Base-by-base conservation (phyloP, 2,797 vertebrate genomes). In the Chloroceryle amazona region DNA sequence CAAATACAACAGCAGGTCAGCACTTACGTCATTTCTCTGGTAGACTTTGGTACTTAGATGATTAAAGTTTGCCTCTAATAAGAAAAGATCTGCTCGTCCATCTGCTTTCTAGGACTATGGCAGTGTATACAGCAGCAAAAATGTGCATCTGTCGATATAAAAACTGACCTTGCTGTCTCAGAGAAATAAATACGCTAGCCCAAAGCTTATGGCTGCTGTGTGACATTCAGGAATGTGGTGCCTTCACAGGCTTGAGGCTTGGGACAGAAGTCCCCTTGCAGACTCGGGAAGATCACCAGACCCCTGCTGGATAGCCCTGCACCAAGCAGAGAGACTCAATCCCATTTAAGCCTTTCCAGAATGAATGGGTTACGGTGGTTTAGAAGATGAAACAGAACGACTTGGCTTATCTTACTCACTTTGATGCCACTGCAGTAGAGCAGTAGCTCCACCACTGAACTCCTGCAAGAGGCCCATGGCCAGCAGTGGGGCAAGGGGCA, bases 401-500 rank as follows among this genome's bases (percentile, higher is more conserved):
- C 42, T 5, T 44, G 41, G 65, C 21, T 80, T 19, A 26, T 4
- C 41, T 42, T 37, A 72, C n/a, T 57, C 12, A 5, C 19, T 73
- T 22, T 3, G 42, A 73, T 14, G 8, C 42, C 42, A 58, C 29
- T 20, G 35, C 21, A 49, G n/a, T 6, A 84, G 31, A 49, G 39
- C 5, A 1, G 25, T 1, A 71, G 39, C 49, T 82, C 33, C 2
- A 4, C 14, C 3, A 4, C 7, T n/a, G 60, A 85, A 65, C 15
- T 25, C 31, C 33, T 61, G 26, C 51, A 44, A 52, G 28, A 57
- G 2, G 55, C 14, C 26, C 42, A 8, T 0, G 4, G 52, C 42
- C 35, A 67, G 42, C 29, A 75, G 7, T 0, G 0, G 41, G 18
- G 33, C 1, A 0, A 3, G 3, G 0, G 2, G 72, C 31, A 22